Conservation (phyloP, 2,888 invertebrate species). For the Ashinkailepas kermadecensis region DNA sequence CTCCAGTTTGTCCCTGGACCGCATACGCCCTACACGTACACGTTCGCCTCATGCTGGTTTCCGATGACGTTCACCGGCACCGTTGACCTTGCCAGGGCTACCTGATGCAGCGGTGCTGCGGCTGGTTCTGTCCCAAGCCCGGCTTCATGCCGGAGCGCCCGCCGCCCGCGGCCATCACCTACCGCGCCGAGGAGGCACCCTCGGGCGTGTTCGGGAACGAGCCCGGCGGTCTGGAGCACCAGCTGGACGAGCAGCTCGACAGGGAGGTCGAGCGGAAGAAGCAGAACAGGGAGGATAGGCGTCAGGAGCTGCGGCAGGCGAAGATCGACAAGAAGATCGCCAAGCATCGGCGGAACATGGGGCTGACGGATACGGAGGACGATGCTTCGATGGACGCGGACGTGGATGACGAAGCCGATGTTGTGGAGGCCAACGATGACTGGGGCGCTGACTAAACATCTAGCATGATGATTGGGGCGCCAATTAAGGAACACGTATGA, state of each 20-base stretch:
- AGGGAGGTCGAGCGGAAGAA: not conserved
- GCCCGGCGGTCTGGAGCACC: not conserved
- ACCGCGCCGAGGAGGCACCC: not conserved
- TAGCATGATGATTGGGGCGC: too few relatives aligned
- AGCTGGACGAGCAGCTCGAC: slow-evolving; percentile 16
- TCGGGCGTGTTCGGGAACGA: slow-evolving; percentile 4
- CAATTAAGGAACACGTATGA: too few relatives aligned
- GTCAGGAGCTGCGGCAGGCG: not conserved
- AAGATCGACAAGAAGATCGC: not conserved
- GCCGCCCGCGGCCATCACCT: slow-evolving; percentile 37
- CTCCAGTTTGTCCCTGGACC: too few relatives aligned
- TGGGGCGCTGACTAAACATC: not conserved
- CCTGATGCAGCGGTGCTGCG: slow-evolving; percentile 22
- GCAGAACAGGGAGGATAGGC: not conserved
- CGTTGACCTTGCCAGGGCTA: not conserved
- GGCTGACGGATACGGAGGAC: not conserved
- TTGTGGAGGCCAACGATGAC: not conserved
- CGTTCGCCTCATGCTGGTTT: too few relatives aligned
- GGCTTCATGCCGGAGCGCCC: slow-evolving; percentile 16
- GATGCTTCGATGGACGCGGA: too few relatives aligned
- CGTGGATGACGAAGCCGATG: not conserved
- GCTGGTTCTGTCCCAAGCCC: slow-evolving; percentile 19
- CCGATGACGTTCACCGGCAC: not conserved
- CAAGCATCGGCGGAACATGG: not conserved
- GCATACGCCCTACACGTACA: too few relatives aligned